Base-by-base conservation (phyloP, 2,797 vertebrate genomes). In the Myiotriccus ornatus region DNA sequence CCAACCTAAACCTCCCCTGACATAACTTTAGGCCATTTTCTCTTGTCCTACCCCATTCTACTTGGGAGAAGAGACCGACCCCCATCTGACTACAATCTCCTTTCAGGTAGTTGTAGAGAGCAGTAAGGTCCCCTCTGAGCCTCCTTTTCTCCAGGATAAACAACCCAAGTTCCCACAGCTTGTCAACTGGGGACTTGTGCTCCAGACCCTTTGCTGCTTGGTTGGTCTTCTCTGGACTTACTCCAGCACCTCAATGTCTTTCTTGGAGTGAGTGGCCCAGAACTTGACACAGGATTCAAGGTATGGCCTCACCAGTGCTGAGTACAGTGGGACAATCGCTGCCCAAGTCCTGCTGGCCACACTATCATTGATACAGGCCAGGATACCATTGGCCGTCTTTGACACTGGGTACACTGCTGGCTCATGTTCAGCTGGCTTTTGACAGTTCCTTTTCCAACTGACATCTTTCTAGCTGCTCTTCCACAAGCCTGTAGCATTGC, bases 231-330 rank as follows among this genome's bases (percentile, higher is more conserved):
- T 41, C 63, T 52, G 37, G n/a, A 35, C 4, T 1, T 0, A 0
- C 12, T 91, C 9, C 44, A 81, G 25, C 30, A 0, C 21, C 15
- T 64, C n/a, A n/a, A 2, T 30, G 43, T 41, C 19, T 1, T 3
- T 35, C 9, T 35, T 52, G 39, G 0, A 59, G 11, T 21, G 44
- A 59, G 9, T 5, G 3, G 7, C 22, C 11, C 56, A 25, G 12
- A n/a, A 22, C 19, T 12, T 14, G 5, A 7, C 20, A 7, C 11
- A 41, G 30, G 2, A 22, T 41, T 30, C 0, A 2, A 74, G 43
- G 13, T 47, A 9, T 6, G 3, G 3, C 17, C 23, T 59, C 32
- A 14, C 0, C 64, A 52, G 19, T 18, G 25, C 44, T 0, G 0
- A 52, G 25, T 17, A 25, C 9, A 41, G 15, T 3, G 12, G 4